These are phyloP conservation scores for Petrolisthes cinctipes DNA, from an alignment of 2,888 invertebrate genomes.

Conservation along the genomic window DNA sequence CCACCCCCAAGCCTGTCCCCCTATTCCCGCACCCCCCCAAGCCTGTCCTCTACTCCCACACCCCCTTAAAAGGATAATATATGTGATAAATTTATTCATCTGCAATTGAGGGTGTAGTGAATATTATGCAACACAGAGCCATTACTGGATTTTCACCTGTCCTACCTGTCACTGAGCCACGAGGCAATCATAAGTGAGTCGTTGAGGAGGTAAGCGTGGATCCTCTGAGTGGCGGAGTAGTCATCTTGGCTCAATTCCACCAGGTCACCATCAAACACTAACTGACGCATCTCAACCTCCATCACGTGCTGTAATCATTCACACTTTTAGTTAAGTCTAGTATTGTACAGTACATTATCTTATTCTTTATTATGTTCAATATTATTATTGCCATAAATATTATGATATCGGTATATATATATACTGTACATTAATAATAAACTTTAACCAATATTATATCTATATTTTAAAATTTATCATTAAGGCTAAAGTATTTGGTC, in stretches of 20 bases:
- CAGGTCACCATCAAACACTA: slow-evolving; percentile 92
- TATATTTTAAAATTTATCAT: neutral
- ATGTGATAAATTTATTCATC: too few relatives aligned
- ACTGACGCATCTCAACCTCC: slow-evolving; percentile 81
- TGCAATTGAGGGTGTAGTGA: too few relatives aligned
- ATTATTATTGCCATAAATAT: neutral
- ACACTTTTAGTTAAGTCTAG: neutral
- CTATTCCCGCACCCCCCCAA: too few relatives aligned
- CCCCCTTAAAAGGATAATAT: too few relatives aligned
- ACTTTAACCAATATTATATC: neutral
- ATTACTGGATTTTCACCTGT: too few relatives aligned
- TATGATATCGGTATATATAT: too few relatives aligned
- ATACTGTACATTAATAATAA: neutral
- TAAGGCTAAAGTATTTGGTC: too few relatives aligned
- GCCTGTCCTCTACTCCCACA: too few relatives aligned
- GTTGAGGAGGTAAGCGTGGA: slow-evolving; percentile 92
- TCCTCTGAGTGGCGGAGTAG: slow-evolving; percentile 86
- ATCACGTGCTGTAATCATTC: slow-evolving; percentile 58
- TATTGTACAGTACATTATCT: neutral
- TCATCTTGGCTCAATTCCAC: slow-evolving; percentile 90
- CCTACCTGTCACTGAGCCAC: slow-evolving; percentile 78
- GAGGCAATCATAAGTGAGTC: slow-evolving; percentile 92
- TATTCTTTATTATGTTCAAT: neutral
- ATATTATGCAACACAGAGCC: too few relatives aligned
- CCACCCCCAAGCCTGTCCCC: too few relatives aligned